Conservation (phyloP, 2,113 vertebrate species). For the Muscicapa adusta region DNA sequence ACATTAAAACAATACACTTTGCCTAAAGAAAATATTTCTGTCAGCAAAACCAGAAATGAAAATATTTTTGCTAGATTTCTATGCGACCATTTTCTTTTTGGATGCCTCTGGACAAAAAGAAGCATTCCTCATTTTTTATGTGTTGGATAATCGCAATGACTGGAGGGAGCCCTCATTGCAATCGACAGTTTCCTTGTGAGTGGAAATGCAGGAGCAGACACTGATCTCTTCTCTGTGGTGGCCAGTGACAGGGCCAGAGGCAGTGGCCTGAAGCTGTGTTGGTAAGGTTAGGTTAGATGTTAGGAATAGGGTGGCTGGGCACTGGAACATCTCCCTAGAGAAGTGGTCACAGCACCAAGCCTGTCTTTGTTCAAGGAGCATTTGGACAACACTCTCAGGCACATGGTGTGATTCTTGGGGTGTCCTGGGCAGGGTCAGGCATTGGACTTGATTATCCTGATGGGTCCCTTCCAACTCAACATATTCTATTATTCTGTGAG, state of each 20-base stretch:
- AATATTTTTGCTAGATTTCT: neutral
- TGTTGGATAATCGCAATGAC: neutral
- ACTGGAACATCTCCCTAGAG: neutral
- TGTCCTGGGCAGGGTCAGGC: neutral
- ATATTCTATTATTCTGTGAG: neutral
- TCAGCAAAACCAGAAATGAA: neutral
- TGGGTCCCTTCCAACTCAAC: neutral
- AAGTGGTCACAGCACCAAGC: neutral
- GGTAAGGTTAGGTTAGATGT: too few species aligned
- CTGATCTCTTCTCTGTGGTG: neutral
- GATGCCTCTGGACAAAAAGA: neutral
- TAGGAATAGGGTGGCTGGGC: too few species aligned
- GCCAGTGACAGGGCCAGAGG: neutral
- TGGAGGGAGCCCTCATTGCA: neutral
- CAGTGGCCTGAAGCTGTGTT: neutral
- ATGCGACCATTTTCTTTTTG: fast-evolving
- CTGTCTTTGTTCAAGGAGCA: neutral
- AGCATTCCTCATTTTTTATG: neutral
- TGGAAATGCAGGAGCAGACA: neutral
- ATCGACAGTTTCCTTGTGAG: fast-evolving
- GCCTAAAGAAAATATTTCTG: neutral
- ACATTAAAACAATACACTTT: neutral
- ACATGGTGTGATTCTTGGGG: neutral
- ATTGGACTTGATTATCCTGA: neutral
- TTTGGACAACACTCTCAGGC: neutral